Evolutionary conservation across 2,113 vertebrate species (phyloP).

Genomic region (Erinaceus europaeus): DNA sequence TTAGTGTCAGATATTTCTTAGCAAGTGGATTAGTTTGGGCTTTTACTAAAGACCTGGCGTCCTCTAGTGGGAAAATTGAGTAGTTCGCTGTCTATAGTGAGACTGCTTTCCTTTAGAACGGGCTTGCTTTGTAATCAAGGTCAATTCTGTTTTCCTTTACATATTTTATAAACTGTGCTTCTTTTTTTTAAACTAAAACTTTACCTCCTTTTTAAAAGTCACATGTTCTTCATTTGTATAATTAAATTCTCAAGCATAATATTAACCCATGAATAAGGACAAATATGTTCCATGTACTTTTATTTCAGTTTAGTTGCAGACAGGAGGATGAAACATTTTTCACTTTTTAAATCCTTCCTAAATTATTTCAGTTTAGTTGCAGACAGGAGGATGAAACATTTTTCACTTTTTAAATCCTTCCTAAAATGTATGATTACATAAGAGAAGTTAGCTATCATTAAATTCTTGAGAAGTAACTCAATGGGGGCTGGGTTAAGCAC

Average conservation of each 20-base stretch:
- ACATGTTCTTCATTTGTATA: not conserved
- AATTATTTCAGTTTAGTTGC: not conserved
- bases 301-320: not conserved
- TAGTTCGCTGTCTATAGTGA: fast-evolving
- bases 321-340: conserved; percentile 7
- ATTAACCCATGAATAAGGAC: not conserved
- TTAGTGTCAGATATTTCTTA: too few species aligned
- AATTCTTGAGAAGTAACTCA: not conserved
- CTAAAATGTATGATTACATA: not conserved
- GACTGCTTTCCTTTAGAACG: not conserved
- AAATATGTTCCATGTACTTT: not conserved
- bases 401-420: not conserved
- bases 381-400: conserved; percentile 3
- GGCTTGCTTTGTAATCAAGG: not conserved
- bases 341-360: too few species aligned
- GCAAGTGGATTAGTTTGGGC: not conserved
- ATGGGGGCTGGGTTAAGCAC: too few species aligned
- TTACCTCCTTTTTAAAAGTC: not conserved
- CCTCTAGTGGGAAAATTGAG: conserved; percentile 41
- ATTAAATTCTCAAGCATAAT: not conserved
- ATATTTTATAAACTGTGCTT: not conserved
- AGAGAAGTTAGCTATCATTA: not conserved
- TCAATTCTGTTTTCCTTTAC: not conserved
- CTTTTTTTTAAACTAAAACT: not conserved
- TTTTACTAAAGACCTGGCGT: conserved; percentile 40